Conservation (phyloP, 1,140 invertebrate genomes). For the Phymorhynchus buccinoides region DNA sequence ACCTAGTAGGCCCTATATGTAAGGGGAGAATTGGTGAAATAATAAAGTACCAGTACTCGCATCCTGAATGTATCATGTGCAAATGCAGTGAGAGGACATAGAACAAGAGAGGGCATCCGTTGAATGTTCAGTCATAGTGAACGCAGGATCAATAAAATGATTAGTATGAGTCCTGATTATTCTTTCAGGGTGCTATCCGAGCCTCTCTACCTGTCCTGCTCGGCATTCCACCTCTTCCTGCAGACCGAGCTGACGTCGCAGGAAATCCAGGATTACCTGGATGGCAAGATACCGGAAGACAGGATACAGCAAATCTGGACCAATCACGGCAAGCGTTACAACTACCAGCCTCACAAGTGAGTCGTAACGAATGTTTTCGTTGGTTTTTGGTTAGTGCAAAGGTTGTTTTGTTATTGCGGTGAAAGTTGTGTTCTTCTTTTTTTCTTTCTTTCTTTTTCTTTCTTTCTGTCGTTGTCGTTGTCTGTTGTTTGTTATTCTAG, state of each 20-base stretch:
- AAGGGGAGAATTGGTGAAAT: no score
- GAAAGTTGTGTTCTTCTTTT: background rate
- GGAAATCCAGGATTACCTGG: slow-evolving; percentile 49
- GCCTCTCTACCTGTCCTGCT: slow-evolving; percentile 46
- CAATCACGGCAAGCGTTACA: slow-evolving; percentile 12
- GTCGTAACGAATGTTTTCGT: background rate
- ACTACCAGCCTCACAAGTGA: slow-evolving; percentile 33
- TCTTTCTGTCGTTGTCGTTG: no score
- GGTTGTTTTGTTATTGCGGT: background rate
- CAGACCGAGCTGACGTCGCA: slow-evolving; percentile 46
- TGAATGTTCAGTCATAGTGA: no score
- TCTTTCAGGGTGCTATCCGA: slow-evolving; percentile 44
- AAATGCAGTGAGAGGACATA: no score
- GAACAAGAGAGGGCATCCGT: no score
- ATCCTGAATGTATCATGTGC: no score
- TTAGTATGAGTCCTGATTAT: no score
- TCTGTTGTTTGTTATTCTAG: no score
- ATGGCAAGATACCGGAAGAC: slow-evolving; percentile 43
- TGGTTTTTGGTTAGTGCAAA: background rate
- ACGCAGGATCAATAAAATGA: no score
- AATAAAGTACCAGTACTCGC: no score
- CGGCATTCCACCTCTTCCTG: slow-evolving; percentile 50
- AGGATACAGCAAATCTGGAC: slow-evolving; percentile 48
- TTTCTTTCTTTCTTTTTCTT: no score
- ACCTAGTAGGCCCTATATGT: no score